Evolutionary conservation across 2,113 vertebrate genomes (phyloP).

Genomic region (Leptodactylus fuscus): DNA sequence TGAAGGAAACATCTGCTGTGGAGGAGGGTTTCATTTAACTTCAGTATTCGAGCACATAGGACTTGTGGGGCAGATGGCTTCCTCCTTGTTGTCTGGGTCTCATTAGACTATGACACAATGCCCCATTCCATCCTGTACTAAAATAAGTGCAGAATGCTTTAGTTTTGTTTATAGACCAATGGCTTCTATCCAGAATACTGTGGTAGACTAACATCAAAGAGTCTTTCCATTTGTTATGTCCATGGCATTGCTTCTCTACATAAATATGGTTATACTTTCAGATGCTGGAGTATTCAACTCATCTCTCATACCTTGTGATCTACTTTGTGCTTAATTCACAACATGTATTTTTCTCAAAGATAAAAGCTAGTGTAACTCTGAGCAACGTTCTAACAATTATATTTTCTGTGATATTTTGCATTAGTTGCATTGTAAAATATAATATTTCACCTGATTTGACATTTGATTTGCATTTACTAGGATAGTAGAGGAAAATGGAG

Average conservation of each 20-base stretch:
- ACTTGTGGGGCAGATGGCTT: constrained; percentile 30
- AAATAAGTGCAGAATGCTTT: constrained; percentile 23
- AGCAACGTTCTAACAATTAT: too few species aligned
- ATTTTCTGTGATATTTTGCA: too few species aligned
- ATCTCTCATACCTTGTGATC: not conserved
- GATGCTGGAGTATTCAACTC: not conserved
- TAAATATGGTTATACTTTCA: not conserved
- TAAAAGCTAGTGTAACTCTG: not conserved
- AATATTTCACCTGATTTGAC: too few species aligned
- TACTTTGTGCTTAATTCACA: not conserved
- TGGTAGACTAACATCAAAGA: not conserved
- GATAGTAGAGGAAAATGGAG: too few species aligned
- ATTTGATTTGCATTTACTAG: too few species aligned
- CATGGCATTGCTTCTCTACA: not conserved
- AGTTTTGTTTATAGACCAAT: not conserved
- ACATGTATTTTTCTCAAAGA: not conserved
- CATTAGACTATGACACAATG: constrained; percentile 53
- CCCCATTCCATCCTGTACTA: constrained; percentile 7
- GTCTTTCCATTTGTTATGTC: not conserved
- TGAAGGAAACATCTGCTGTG: constrained; percentile 50
- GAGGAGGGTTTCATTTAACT: constrained; percentile 24
- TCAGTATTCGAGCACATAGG: constrained; percentile 5
- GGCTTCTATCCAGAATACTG: not conserved
- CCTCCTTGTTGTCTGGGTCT: constrained; percentile 44
- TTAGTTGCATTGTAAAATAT: too few species aligned